Conservation (phyloP, 2,888 invertebrate genomes). For the Cephonodes hylas region DNA sequence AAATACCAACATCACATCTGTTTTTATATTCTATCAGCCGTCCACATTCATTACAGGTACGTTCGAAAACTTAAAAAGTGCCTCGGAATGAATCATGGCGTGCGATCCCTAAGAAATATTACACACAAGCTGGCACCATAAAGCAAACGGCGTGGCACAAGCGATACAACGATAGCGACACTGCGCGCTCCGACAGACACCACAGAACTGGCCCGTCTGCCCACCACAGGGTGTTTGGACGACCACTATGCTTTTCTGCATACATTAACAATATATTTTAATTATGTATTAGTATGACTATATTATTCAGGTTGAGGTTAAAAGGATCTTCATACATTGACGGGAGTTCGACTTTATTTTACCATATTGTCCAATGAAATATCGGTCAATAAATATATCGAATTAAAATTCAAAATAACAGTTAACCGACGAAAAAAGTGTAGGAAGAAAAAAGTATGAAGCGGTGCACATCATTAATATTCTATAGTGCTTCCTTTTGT, state of each 20-base stretch:
- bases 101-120: constrained; percentile 80
- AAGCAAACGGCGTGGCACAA: constrained; percentile 78
- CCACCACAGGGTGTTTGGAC: constrained; percentile 55
- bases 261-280: not conserved
- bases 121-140: constrained; percentile 78
- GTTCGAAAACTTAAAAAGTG: constrained; percentile 76
- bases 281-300: too few relatives aligned
- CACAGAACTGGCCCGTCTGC: constrained; percentile 67
- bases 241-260: not conserved
- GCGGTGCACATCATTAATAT: constrained; percentile 19
- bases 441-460: not conserved
- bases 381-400: not conserved
- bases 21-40: constrained; percentile 64
- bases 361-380: too few relatives aligned
- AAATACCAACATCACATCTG: constrained; percentile 27
- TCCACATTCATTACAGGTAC: constrained; percentile 72
- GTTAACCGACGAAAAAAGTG: not conserved
- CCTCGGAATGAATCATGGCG: constrained; percentile 77
- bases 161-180: constrained; percentile 81
- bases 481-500: constrained; percentile 4
- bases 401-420: not conserved
- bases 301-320: too few relatives aligned
- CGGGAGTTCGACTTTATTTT: too few relatives aligned
- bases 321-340: too few relatives aligned
- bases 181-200: constrained; percentile 73